Evolutionary conservation across 2,797 vertebrate genomes (phyloP), one percentile per base, ranked within the genome.

Genomic region (Macroramphosus scolopax): DNA sequence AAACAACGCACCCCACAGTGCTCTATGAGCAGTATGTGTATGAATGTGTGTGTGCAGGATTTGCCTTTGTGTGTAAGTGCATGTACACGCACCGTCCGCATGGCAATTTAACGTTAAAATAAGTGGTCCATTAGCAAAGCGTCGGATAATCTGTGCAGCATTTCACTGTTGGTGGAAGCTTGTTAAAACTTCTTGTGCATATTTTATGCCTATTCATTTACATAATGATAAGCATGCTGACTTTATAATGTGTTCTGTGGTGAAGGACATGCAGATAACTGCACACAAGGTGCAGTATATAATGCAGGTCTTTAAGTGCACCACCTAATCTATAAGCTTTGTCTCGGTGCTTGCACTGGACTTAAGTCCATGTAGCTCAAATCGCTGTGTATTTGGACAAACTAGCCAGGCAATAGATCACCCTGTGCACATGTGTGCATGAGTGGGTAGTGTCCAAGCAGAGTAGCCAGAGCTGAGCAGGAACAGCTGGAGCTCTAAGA

Each of bases 401-500:
- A 83, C 70, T 64, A 55, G 30, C 38, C 24, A 47, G 43, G 77
- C 68, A 50, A 77, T 75, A 79, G 63, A 84, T 85, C 76, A 83
- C 62, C 55, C 49, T 57, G 22, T 51, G 48, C 41, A 41, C 37
- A 15, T 30, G 44, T 54, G 48, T 64, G 44, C 50, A 2, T 47
- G 67, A 44, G 63, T 37, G 47, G 49, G 53, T 53, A 81, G 59
- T 75, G 79, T 85, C 78, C 68, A 69, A 62, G 75, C 77, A 55
- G 73, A 69, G 68, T 63, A 70, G 75, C 48, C 46, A 53, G 62
- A 79, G 76, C 71, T 84, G 82, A 88, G 78, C 72, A 78, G 80
- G 79, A 85, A 83, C 86, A 87, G 83, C 86, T 89, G 86, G 81
- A 77, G 77, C 66, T 81, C 78, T 81, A 82, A 84, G 70, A 86